A percentile compares a stretch with the other conserved stretches of the same genome.
phyloP scores from a whole-genome alignment of 2,888 invertebrate genomes.

The Ashinkailepas kermadecensis region DNA sequence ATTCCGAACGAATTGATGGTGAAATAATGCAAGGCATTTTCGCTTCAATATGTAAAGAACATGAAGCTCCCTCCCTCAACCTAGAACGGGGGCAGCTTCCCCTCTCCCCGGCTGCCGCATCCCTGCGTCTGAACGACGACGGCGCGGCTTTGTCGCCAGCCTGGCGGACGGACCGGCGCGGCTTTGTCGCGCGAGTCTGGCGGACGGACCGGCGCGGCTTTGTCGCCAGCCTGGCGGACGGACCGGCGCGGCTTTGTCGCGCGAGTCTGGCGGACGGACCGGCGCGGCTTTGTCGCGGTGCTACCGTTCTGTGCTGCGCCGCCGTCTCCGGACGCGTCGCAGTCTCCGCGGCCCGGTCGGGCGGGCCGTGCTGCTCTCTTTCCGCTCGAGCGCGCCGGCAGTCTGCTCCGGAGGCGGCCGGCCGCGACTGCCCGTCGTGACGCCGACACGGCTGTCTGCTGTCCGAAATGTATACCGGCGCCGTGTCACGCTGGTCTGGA shows the following conservation, averaged over 20 bases:
- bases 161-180: too few species aligned
- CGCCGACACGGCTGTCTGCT: background rate
- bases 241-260: too few species aligned
- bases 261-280: background rate
- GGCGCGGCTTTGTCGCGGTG: background rate
- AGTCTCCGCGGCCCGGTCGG: background rate
- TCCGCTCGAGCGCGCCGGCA: background rate
- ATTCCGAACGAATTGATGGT: too few species aligned
- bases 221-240: too few species aligned
- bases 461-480: conserved; percentile 1
- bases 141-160: too few species aligned
- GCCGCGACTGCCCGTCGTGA: background rate
- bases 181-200: background rate
- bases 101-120: too few species aligned
- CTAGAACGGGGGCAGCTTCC: too few species aligned
- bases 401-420: conserved; percentile 16
- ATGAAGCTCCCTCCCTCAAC: too few species aligned
- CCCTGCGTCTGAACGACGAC: too few species aligned
- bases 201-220: too few species aligned
- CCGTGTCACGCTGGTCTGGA: background rate
- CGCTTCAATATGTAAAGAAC: too few species aligned
- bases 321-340: background rate
- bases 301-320: background rate
- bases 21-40: too few species aligned
- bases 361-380: background rate